Evolutionary conservation across 2,888 invertebrate species (phyloP).

Genomic region (Glyphotaelius pellucidus): DNA sequence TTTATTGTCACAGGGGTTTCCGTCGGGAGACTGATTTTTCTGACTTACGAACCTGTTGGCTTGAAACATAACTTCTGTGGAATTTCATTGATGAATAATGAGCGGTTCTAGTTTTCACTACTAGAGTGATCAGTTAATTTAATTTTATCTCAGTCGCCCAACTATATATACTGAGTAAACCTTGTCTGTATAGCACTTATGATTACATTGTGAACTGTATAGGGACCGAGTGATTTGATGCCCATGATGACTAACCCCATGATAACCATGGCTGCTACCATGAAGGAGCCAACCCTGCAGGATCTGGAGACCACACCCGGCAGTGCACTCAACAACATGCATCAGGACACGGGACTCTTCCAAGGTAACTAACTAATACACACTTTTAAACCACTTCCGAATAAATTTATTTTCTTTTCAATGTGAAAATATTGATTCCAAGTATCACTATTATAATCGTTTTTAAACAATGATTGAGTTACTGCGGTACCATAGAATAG

Average conservation of each 20-base stretch:
- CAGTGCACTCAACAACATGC: conserved; percentile 51
- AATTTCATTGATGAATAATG: too few relatives aligned
- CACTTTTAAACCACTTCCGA: background rate
- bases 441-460: background rate
- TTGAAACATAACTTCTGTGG: too few relatives aligned
- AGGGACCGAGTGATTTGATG: conserved; percentile 57
- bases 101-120: too few relatives aligned
- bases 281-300: conserved; percentile 75
- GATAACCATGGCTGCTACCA: conserved; percentile 68
- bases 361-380: conserved; percentile 49
- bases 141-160: too few relatives aligned
- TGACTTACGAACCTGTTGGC: too few relatives aligned
- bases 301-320: conserved; percentile 72
- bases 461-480: background rate
- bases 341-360: conserved; percentile 47
- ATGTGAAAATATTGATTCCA: background rate
- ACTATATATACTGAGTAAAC: too few relatives aligned
- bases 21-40: too few relatives aligned
- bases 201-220: background rate
- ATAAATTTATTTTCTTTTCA: background rate
- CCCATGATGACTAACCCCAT: conserved; percentile 48
- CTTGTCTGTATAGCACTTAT: too few relatives aligned
- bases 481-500: background rate
- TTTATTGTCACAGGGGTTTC: too few relatives aligned
- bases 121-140: too few relatives aligned